Base-by-base conservation (phyloP, 2,797 vertebrate genomes). In the Neostethus bicornis region DNA sequence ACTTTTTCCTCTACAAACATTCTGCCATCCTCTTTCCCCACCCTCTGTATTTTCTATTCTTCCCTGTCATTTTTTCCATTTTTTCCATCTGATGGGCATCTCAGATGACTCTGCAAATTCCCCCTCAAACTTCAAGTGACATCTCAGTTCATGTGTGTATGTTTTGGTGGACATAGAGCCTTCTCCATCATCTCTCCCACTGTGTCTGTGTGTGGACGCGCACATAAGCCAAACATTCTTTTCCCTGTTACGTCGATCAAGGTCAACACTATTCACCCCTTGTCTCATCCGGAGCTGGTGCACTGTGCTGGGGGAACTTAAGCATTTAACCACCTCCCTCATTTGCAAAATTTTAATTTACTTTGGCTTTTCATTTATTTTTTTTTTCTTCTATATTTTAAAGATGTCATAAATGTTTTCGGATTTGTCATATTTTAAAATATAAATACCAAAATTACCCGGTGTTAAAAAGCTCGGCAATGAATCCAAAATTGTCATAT, bases 41-140 rank as follows among this genome's bases (percentile, higher is more conserved):
- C 11, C 35, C 17, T 12, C 19, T 19, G 56, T 34, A 50, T 0
- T 48, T 24, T 37, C 50, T 48, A 61, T 28, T 56, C 68, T 63
- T 78, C 51, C 39, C 35, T 50, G 16, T 70, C 43, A 44, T 59
- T 61, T 52, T 58, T 42, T 25, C 39, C 6, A 16, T 19, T 44
- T 75, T 72, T n/a, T n/a, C n/a, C n/a, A n/a, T n/a, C n/a, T 84
- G 84, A 85, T 71, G 70, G 79, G 77, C 68, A 77, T 67, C 62
- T 77, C 49, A 67, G 82, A 80, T 82, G 81, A 85, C 75, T 51
- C 59, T 34, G 72, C 70, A 60, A 78, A 72, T 73, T 76, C 56
- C 59, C 49, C 66, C 71, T 61, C 21, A 0, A 20, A 28, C 54
- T 51, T 62, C 26, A 3, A 23, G 60, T 62, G 70, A 38, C 65